phyloP scores from a whole-genome alignment of 1,140 invertebrate genomes.

The Ceratina japonica region DNA sequence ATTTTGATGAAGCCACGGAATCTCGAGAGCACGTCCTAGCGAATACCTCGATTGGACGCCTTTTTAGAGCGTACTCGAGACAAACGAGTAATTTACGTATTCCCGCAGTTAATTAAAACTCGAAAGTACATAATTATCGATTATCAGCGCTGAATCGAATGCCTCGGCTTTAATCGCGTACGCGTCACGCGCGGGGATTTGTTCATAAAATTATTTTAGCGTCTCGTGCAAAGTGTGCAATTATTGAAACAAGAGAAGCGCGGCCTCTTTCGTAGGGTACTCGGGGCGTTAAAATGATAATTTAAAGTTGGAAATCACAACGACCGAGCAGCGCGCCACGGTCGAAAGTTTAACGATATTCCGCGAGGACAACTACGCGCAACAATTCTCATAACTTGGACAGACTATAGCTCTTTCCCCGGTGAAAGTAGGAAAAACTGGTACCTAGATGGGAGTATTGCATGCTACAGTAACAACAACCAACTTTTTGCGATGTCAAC shows the following conservation, averaged over 20 bases:
- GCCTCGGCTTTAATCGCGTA: no score
- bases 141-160: not conserved
- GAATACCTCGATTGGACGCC: not conserved
- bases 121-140: not conserved
- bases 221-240: not conserved
- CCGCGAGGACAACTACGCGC: slow-evolving; percentile 32
- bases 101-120: not conserved
- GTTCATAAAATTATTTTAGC: not conserved
- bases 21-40: not conserved
- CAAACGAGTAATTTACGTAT: not conserved
- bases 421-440: slow-evolving; percentile 16
- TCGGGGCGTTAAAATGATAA: slow-evolving; percentile 51
- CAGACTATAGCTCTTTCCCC: not conserved
- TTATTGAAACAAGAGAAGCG: slow-evolving; percentile 3
- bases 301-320: slow-evolving; percentile 60
- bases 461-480: slow-evolving; percentile 5
- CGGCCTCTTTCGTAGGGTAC: not conserved
- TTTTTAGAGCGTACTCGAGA: not conserved
- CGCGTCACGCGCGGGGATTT: not conserved
- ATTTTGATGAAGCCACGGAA: slow-evolving; percentile 9
- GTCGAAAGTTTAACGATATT: slow-evolving; percentile 59
- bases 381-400: slow-evolving; percentile 21
- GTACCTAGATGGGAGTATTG: slow-evolving; percentile 1
- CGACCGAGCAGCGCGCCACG: slow-evolving; percentile 31
- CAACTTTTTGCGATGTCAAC: not conserved